Base-by-base conservation (phyloP, 2,113 vertebrate species). In the Dicrurus megarhynchus region DNA sequence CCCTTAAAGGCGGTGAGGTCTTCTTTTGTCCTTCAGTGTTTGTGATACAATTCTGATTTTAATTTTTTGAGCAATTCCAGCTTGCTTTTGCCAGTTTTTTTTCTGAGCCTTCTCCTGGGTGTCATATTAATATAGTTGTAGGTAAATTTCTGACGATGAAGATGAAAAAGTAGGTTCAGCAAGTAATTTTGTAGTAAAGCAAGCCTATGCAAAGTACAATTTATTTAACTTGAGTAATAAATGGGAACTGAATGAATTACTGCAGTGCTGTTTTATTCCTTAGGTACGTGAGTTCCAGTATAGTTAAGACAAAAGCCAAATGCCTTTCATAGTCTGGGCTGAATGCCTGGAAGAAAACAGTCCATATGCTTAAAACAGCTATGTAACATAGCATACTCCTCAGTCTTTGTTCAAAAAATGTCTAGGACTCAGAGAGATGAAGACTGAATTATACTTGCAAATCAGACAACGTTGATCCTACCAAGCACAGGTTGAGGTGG, bases 401-500 rank as follows among this genome's bases (percentile, higher is more conserved):
- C 94, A 93, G 92, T 97, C 98, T 98, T 98, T 98, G 98, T 98
- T 98, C 97, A 98, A 97, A 96, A 97, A 98, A 98, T 96, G 97
- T 98, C 97, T 98, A 97, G 91, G 95, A 95, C 83, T 98, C 96
- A 97, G 97, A 97, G 96, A 96, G 95, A 98, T 96, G 97, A 97
- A 97, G 97, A 95, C 93, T 87, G 89, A 97, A 98, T 98, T 98
- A 98, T 97, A 98, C 97, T 98, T 98, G 98, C 94, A 98, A 98
- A 98, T 98, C 96, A 98, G 95, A 98, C 97, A 95, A 97, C 90
- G 94, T 92, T 97, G 96, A 97, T 98, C 95, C 93, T 97, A 97
- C 94, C 95, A 93, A 97, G 93, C 93, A 97, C 91, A 98, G 96
- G 97, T 98, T 98, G 96, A 98, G 94, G 95, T 98, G 93, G 94